phyloP scores from a whole-genome alignment of 2,113 vertebrate species.

The Oryzias javanicus region DNA sequence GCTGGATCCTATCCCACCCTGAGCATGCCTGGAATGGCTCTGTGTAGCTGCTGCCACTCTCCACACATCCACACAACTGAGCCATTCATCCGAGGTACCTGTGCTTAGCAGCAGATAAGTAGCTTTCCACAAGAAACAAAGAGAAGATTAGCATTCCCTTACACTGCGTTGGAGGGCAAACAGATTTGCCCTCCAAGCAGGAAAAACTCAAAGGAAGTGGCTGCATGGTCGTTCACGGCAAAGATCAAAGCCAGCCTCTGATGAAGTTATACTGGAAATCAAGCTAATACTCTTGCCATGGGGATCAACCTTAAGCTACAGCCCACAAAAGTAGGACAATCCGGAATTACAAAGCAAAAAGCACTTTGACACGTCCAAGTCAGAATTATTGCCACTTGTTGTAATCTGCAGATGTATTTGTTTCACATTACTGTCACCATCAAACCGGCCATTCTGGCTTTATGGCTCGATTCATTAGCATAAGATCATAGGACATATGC shows the following conservation, averaged over 20 bases:
- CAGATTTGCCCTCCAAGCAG: conserved; percentile 47
- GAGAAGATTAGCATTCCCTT: conserved; percentile 82
- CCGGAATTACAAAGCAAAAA: conserved; percentile 1
- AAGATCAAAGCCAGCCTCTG: conserved; percentile 54
- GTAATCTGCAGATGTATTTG: not conserved
- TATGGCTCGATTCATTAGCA: too few species aligned
- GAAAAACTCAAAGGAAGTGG: conserved; percentile 48
- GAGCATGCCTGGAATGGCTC: conserved; percentile 79
- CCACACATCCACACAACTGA: conserved; percentile 79
- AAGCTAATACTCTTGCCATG: conserved; percentile 5
- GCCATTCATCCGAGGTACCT: conserved; percentile 84
- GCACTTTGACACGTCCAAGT: not conserved
- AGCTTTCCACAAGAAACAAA: conserved; percentile 82
- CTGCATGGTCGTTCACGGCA: conserved; percentile 30
- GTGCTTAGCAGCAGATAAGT: conserved; percentile 83
- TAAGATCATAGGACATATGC: not conserved
- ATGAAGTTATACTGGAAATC: conserved; percentile 37
- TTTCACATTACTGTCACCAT: not conserved
- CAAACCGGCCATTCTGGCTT: not conserved
- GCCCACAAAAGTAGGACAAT: conserved; percentile 4
- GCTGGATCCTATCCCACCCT: conserved; percentile 72
- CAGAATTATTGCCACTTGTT: not conserved
- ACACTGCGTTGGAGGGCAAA: conserved; percentile 73
- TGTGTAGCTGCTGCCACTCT: conserved; percentile 72
- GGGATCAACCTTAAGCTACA: not conserved